Percentiles rank a stretch among this genome's conserved stretches.
These are phyloP conservation scores for Myotis brandtii DNA, from an alignment of 2,113 vertebrate species.

Conservation along the genomic window DNA sequence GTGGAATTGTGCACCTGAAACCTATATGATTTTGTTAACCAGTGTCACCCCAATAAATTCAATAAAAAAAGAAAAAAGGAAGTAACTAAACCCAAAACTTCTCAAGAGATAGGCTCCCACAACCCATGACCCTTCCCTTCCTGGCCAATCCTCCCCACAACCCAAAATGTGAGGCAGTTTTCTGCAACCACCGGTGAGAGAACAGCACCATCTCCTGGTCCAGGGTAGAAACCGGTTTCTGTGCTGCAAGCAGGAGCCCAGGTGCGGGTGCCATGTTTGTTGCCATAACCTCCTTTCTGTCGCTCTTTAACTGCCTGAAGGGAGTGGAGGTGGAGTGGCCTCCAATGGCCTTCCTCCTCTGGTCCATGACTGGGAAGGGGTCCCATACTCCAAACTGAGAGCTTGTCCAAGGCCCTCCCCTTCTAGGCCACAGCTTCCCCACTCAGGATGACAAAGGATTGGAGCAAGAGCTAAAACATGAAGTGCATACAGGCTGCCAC, in stretches of 20 bases:
- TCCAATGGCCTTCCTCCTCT: background rate
- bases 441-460: background rate
- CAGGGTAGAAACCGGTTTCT: background rate
- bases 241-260: accelerated
- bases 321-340: no score
- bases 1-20: background rate
- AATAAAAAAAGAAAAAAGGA: background rate
- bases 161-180: background rate
- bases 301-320: background rate
- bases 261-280: accelerated
- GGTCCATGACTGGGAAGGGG: background rate
- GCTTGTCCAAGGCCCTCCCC: background rate
- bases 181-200: background rate
- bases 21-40: background rate
- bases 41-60: background rate
- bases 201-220: slow-evolving; percentile 76
- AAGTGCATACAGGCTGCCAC: background rate
- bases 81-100: background rate
- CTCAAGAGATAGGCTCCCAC: background rate
- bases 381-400: background rate
- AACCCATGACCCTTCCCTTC: background rate
- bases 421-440: background rate
- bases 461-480: background rate
- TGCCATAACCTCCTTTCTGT: background rate
- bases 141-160: no score